Evolutionary conservation across 2,888 invertebrate genomes (phyloP).

Genomic region (Cylindroiulus punctatus): DNA sequence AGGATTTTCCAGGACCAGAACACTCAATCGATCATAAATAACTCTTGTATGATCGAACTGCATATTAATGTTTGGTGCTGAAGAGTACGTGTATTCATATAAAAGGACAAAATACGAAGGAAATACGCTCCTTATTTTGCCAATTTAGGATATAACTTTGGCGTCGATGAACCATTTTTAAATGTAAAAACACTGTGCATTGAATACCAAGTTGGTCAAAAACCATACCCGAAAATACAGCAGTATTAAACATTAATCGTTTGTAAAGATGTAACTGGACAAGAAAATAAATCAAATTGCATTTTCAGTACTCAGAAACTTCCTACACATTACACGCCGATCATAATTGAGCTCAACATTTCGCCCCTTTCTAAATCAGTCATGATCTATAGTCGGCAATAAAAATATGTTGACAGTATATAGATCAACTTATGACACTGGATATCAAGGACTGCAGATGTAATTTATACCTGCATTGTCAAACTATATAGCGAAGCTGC

Average conservation of each 20-base stretch:
- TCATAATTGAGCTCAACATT: not conserved
- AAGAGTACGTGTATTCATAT: too few species aligned
- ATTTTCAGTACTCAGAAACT: not conserved
- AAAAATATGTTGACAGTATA: constrained; percentile 52
- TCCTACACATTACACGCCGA: not conserved
- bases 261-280: not conserved
- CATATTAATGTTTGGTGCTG: too few species aligned
- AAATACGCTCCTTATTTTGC: too few species aligned
- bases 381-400: constrained; percentile 14
- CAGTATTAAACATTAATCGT: not conserved
- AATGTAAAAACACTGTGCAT: too few species aligned
- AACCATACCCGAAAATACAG: too few species aligned
- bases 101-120: too few species aligned
- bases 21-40: too few species aligned
- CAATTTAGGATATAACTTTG: too few species aligned
- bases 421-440: constrained; percentile 49
- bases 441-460: constrained; percentile 41
- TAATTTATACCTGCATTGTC: constrained; percentile 49
- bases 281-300: not conserved
- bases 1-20: too few species aligned
- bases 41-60: too few species aligned
- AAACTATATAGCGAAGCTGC: constrained; percentile 47
- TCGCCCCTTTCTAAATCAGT: constrained; percentile 25
- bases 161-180: too few species aligned
- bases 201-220: too few species aligned